Conservation (phyloP, 2,888 invertebrate species). For the Polymixis lichenea region DNA sequence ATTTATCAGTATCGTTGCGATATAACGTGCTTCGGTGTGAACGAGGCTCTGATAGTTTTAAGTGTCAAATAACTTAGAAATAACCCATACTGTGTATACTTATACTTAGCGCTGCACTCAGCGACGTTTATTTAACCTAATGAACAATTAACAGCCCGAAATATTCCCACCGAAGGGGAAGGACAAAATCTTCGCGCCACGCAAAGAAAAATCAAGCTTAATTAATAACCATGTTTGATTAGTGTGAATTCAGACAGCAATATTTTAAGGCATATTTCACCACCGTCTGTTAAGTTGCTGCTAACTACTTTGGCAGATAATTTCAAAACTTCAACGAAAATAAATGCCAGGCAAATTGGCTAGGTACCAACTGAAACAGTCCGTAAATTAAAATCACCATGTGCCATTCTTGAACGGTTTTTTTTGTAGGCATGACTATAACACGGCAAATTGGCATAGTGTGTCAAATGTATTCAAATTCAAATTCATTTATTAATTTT, state of each 20-base stretch:
- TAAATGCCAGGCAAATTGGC: too few species aligned
- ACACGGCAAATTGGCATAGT: too few species aligned
- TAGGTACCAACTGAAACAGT: too few species aligned
- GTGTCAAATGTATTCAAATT: too few species aligned
- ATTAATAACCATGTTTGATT: background rate
- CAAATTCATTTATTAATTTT: too few species aligned
- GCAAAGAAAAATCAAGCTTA: background rate
- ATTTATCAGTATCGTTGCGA: background rate
- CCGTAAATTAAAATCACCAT: too few species aligned
- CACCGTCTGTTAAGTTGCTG: background rate
- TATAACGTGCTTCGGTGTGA: background rate
- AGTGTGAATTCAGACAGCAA: background rate
- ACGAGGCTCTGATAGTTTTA: background rate
- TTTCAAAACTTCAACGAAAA: background rate
- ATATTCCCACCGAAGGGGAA: background rate
- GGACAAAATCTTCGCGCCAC: background rate
- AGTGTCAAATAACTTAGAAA: constrained; percentile 13
- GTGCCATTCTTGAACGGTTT: too few species aligned
- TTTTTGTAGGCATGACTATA: too few species aligned
- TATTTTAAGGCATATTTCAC: too few species aligned
- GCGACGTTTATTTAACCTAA: background rate
- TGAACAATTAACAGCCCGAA: background rate
- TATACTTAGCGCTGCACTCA: background rate
- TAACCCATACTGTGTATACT: background rate
- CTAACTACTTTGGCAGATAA: background rate